A percentile compares a stretch with the other conserved stretches of the same genome.
Conservation (phyloP, 2,113 vertebrate genomes). For the Butorides virescens region DNA sequence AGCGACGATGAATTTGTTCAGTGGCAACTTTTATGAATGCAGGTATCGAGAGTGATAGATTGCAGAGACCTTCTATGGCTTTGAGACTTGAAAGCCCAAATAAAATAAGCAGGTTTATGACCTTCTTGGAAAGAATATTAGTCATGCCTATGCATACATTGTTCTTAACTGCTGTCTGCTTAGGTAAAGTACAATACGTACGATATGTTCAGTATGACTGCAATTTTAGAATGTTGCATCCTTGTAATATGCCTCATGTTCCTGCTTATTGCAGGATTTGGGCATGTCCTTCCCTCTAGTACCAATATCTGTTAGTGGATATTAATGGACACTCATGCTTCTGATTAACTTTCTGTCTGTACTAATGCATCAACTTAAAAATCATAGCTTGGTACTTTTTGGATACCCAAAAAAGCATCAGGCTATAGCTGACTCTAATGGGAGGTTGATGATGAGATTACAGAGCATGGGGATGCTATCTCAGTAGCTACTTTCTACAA, state of each 20-base stretch:
- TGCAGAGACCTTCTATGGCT: not conserved
- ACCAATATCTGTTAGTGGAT: not conserved
- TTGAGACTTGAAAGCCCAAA: not conserved
- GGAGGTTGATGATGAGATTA: not conserved
- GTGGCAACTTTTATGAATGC: not conserved
- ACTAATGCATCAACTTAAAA: not conserved
- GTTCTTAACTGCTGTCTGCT: not conserved
- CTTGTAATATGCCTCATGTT: not conserved
- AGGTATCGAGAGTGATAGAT: not conserved
- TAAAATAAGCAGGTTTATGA: not conserved
- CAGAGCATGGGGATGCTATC: not conserved
- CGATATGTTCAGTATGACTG: not conserved
- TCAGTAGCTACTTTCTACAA: constrained; percentile 36
- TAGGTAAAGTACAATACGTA: not conserved
- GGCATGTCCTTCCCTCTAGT: not conserved
- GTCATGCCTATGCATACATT: not conserved
- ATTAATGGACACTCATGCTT: not conserved
- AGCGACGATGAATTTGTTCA: not conserved
- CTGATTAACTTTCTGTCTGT: not conserved
- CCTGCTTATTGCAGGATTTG: not conserved
- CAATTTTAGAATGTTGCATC: not conserved
- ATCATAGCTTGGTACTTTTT: not conserved
- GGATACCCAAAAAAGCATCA: not conserved
- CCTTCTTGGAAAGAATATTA: not conserved
- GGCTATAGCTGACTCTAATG: not conserved